Evolutionary conservation across 2,888 invertebrate species (phyloP), one percentile per base, ranked within the genome.

Genomic region (Sinopyrophorus schimmeli): DNA sequence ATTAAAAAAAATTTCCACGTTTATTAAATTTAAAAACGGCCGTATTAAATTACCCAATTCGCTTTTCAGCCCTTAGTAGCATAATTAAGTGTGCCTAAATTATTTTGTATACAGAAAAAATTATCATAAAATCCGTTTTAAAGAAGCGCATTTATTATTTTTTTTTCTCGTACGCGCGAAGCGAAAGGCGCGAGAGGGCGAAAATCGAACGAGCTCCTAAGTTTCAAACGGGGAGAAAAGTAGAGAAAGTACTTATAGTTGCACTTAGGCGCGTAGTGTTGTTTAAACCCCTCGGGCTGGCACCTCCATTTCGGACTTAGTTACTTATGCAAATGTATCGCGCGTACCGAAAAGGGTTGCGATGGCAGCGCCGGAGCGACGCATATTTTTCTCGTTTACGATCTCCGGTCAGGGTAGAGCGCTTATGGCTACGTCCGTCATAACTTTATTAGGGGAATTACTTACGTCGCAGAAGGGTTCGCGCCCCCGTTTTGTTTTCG

Each of bases 291-390:
- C 30, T 35, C 44, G 53, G 52, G 31, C 28, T 28, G 37, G 37
- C 44, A 27, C 39, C 31, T 41, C 39, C 48, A 53, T 49, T 53
- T 48, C 48, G 27, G 41, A n/a, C 40, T 40, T 53, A 48, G 48
- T 53, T 53, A 49, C 53, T 49, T 49, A 53, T 53, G 53, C 39
- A 53, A 53, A 53, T 53, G 44, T 48, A 28, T 42, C 43, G 39
- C 30, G 41, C 38, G 46, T 39, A 34, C 35, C 34, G 20, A 34
- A 39, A 40, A 42, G 37, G 39, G 38, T 32, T 38, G 44, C 10
- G 47, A 28, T 21, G 37, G 30, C 30, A 18, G 15, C 20, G 44
- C 30, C 10, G 24, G 28, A 40, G 27, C 40, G 40, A 16, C 31
- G 31, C 39, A 47, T 40, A 47, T 47, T 46, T 38, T 46, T 46